Percentiles rank a stretch among this genome's conserved stretches.
Conservation (phyloP, 1,140 invertebrate genomes). For the Zaprionus capensis region DNA sequence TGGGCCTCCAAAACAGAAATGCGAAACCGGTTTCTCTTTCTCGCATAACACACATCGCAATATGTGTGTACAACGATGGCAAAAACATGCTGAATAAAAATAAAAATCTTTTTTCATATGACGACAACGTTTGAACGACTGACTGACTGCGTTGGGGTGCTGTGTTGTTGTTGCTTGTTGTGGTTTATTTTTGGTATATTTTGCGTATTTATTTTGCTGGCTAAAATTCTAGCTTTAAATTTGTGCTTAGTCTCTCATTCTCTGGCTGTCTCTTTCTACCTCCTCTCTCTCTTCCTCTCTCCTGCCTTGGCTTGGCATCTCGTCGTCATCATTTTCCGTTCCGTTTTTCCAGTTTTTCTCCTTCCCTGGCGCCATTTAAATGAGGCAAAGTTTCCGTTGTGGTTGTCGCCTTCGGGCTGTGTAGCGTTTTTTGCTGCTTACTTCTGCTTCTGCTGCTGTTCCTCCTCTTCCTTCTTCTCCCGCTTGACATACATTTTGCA, state of each 20-base stretch:
- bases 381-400: constrained; percentile 42
- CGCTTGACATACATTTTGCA: constrained; percentile 42
- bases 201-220: constrained; percentile 4
- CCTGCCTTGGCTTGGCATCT: background rate
- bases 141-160: background rate
- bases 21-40: constrained; percentile 57
- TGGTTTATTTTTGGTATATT: constrained; percentile 4
- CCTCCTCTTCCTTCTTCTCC: constrained; percentile 1
- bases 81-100: constrained; percentile 26
- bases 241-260: background rate
- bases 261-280: background rate
- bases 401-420: constrained; percentile 32
- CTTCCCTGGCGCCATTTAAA: constrained; percentile 51
- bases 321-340: constrained; percentile 17
- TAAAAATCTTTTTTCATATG: constrained; percentile 54
- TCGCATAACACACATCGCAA: constrained; percentile 23
- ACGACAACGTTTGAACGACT: constrained; percentile 38
- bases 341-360: constrained; percentile 10
- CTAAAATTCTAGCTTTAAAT: constrained; percentile 1
- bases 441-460: background rate
- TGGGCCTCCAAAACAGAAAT: constrained; percentile 27
- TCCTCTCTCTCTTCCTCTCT: background rate
- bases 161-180: background rate
- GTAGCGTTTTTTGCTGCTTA: constrained; percentile 1
- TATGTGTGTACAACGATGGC: background rate